Evolutionary conservation across 2,797 vertebrate species (phyloP).

Genomic region (Alfaro cultratus): DNA sequence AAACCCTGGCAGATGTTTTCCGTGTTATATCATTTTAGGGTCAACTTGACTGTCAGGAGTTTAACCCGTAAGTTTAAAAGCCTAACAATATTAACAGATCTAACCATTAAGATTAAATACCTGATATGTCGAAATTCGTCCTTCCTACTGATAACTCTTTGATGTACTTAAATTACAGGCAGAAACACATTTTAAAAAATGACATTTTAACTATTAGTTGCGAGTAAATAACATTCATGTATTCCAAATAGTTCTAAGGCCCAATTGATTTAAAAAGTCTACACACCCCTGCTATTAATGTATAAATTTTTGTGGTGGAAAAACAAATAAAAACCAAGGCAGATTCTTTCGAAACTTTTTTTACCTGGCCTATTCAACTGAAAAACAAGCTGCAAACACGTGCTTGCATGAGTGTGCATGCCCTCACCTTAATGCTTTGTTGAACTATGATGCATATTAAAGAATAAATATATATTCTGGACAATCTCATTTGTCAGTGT

Average conservation of each 20-base stretch:
- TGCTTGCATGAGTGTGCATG: not conserved
- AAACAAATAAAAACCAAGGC: not conserved
- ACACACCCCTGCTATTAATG: not conserved
- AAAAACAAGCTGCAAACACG: not conserved
- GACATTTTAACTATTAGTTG: not conserved
- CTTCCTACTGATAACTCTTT: not conserved
- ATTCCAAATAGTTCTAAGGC: not conserved
- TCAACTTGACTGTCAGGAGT: constrained; percentile 23
- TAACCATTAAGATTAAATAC: not conserved
- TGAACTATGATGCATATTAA: not conserved
- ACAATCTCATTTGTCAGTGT: too few species aligned
- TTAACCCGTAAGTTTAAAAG: not conserved
- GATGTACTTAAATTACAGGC: not conserved
- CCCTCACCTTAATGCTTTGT: not conserved
- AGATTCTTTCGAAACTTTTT: not conserved
- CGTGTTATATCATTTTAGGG: constrained; percentile 30
- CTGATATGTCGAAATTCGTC: not conserved
- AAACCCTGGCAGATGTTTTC: constrained; percentile 25
- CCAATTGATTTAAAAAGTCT: not conserved
- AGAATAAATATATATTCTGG: too few species aligned
- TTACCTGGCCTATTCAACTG: not conserved
- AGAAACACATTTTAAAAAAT: not conserved
- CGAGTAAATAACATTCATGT: not conserved
- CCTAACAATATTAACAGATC: constrained; percentile 4
- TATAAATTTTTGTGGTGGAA: not conserved